Evolutionary conservation across 2,113 vertebrate genomes (phyloP), one percentile per base, ranked within the genome.

Genomic region (Orcinus orca): DNA sequence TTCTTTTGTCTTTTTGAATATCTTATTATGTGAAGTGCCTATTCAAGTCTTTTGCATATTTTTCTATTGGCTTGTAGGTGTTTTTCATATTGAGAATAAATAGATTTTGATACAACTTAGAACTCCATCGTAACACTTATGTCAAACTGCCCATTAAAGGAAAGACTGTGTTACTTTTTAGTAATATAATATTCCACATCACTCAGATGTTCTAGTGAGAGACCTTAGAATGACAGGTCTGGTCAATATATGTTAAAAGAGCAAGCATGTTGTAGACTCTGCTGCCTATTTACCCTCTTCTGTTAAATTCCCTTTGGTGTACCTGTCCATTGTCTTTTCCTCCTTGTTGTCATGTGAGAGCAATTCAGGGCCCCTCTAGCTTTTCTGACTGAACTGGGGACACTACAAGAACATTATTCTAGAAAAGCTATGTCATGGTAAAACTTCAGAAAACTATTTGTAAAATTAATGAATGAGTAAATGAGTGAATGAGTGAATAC

Each of bases 11-110:
- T 90, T 95, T 63, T 67, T 65, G 55, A 14, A 25, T 88, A 81
- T 74, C 44, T 58, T 47, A 0, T 70, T 93, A 41, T 55, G 11
- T 91, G 77, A 83, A 74, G 33, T 84, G 8, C 26, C 65, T 94
- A 6, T 36, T 95, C 25, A 47, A 53, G 25, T 63, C 53, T 13
- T 82, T 29, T 53, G 12, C 36, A 29, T 82, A 25, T 38, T 67
- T 88, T 95, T 93, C 41, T 63, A 1, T 83, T 83, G 60, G 18
- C 23, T 93, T 25, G 71, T 21, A 18, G 62, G 41, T 55, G 17
- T 73, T 88, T 95, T 93, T 84, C 47, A 58, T 65, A 71, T 47
- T 86, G 29, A 89, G 38, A 88, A 60, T 44, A 88, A 93, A 68
- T 71, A 76, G 29, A 79, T 74, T 92, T 90, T 95, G 36, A 73